Percentiles rank a stretch among this genome's conserved stretches.
Evolutionary conservation across 2,797 vertebrate species (phyloP).

Genomic region (Potorous gilbertii): DNA sequence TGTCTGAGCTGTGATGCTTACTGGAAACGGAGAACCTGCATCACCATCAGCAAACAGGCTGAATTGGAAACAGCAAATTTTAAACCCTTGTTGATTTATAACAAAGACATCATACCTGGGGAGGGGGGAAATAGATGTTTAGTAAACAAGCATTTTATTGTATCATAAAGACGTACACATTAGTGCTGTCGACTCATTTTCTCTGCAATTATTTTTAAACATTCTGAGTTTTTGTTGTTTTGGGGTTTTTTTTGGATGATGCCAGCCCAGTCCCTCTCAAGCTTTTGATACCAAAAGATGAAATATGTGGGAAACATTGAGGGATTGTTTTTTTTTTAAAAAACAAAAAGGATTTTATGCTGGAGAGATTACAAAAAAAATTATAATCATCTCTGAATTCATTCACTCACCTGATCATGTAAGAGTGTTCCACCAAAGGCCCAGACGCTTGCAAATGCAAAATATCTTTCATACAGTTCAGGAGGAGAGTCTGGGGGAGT

Average conservation of each 20-base stretch:
- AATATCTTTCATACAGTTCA: constrained; percentile 89
- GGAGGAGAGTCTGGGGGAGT: constrained; percentile 89
- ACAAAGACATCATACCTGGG: not conserved
- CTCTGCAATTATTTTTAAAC: constrained; percentile 15
- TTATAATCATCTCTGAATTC: constrained; percentile 61
- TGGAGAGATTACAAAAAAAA: constrained; percentile 8
- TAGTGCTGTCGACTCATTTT: constrained; percentile 17
- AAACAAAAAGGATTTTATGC: not conserved
- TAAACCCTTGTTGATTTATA: not conserved
- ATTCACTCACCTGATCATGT: constrained; percentile 89
- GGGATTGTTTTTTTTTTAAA: not conserved
- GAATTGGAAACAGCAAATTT: not conserved
- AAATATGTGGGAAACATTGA: constrained; percentile 29
- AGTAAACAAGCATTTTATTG: not conserved
- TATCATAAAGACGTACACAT: constrained; percentile 37
- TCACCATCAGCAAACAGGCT: not conserved
- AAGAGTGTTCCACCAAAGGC: constrained; percentile 90
- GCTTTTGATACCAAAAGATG: constrained; percentile 36
- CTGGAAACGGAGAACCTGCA: not conserved
- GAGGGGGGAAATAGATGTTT: constrained; percentile 2
- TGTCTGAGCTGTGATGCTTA: not conserved
- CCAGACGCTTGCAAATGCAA: constrained; percentile 90
- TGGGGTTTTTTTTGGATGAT: not conserved
- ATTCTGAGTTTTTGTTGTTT: not conserved
- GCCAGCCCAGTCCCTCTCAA: constrained; percentile 13